Conservation (phyloP, 2,113 vertebrate species). For the Oreochromis tanganicae region DNA sequence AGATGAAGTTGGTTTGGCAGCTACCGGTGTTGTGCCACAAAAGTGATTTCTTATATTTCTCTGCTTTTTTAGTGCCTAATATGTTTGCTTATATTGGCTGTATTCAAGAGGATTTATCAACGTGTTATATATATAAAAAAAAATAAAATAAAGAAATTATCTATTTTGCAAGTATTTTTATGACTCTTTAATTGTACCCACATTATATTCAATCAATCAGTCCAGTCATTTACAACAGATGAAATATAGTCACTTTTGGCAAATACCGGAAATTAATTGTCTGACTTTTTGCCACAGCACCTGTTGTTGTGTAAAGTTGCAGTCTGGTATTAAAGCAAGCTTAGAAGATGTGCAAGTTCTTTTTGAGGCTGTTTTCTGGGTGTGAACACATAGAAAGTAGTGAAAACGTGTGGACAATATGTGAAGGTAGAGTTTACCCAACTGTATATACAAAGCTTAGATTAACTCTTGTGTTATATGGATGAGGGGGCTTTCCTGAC, state of each 20-base stretch:
- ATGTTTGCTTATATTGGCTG: not conserved
- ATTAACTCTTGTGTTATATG: not conserved
- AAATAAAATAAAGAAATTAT: not conserved
- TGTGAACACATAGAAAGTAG: not conserved
- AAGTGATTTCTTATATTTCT: not conserved
- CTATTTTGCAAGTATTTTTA: not conserved
- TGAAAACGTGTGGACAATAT: not conserved
- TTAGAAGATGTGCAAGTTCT: not conserved
- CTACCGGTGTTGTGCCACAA: not conserved
- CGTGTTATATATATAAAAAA: not conserved
- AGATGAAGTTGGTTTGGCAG: not conserved
- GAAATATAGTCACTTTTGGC: not conserved
- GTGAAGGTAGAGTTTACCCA: not conserved
- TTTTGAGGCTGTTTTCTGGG: not conserved
- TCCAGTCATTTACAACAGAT: not conserved
- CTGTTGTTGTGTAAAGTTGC: not conserved
- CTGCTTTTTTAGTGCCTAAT: not conserved
- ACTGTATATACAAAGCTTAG: not conserved
- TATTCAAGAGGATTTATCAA: not conserved
- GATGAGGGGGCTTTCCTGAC: not conserved
- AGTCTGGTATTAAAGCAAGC: not conserved
- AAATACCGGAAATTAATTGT: not conserved
- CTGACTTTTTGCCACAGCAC: not conserved
- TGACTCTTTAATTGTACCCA: not conserved
- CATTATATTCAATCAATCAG: not conserved